Conservation (phyloP, 2,797 vertebrate species). For the Sphaeramia orbicularis region DNA sequence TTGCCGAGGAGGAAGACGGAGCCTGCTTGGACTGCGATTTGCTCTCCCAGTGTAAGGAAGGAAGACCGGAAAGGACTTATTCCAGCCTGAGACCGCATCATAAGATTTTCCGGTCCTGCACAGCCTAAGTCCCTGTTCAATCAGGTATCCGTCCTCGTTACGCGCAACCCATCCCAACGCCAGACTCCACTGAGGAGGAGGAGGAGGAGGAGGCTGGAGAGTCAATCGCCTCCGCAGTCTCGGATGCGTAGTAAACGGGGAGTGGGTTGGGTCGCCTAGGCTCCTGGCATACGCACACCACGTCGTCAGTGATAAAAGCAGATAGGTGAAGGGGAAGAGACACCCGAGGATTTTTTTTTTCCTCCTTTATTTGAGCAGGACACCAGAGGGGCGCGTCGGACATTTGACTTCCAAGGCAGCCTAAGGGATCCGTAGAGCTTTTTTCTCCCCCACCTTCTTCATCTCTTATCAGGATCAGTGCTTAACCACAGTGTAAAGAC, state of each 20-base stretch:
- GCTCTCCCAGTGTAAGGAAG: conserved; percentile 41
- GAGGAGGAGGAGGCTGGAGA: conserved; percentile 43
- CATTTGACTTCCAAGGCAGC: conserved; percentile 55
- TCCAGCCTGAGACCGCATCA: conserved; percentile 4
- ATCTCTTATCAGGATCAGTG: conserved; percentile 36
- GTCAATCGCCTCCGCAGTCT: conserved; percentile 75
- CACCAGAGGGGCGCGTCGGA: conserved; percentile 53
- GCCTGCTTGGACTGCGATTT: conserved; percentile 48
- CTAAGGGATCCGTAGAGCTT: conserved; percentile 26
- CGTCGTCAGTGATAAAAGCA: conserved; percentile 60
- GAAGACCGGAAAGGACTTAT: conserved; percentile 33
- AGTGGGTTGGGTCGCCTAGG: conserved; percentile 82
- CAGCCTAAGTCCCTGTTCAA: not conserved
- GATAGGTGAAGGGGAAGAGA: conserved; percentile 72
- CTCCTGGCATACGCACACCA: conserved; percentile 62
- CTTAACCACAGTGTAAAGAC: conserved; percentile 25
- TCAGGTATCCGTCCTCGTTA: conserved; percentile 22
- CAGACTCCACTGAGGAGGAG: conserved; percentile 44
- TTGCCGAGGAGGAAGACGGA: conserved; percentile 59
- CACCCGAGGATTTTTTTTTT: conserved; percentile 17
- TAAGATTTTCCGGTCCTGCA: not conserved
- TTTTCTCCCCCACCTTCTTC: not conserved
- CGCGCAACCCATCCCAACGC: conserved; percentile 36
- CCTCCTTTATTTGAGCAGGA: conserved; percentile 23
- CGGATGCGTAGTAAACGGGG: conserved; percentile 74